Conservation (phyloP, 1,140 invertebrate species). For the Drosophila yakuba region DNA sequence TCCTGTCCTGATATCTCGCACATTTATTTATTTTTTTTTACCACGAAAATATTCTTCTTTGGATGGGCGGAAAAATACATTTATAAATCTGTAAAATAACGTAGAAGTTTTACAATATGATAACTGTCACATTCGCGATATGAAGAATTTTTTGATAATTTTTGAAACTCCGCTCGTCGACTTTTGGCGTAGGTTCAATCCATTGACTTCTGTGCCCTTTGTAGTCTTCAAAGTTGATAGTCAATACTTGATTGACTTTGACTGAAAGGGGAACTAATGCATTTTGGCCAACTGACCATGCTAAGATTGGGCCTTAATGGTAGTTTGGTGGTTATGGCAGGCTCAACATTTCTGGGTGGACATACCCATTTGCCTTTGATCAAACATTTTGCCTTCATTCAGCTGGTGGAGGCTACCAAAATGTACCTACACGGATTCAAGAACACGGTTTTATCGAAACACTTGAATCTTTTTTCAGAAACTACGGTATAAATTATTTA, state of each 20-base stretch:
- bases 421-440: too few relatives aligned
- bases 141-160: too few relatives aligned
- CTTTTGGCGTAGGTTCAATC: neutral
- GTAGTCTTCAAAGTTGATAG: too few relatives aligned
- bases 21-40: slow-evolving; percentile 55
- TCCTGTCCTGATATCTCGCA: slow-evolving; percentile 40
- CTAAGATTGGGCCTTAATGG: neutral
- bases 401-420: too few relatives aligned
- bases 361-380: neutral
- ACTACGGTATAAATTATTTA: neutral
- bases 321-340: neutral
- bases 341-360: neutral
- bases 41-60: slow-evolving; percentile 15
- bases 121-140: slow-evolving; percentile 49
- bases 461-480: too few relatives aligned
- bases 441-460: too few relatives aligned
- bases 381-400: neutral
- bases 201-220: neutral
- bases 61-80: neutral
- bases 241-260: neutral
- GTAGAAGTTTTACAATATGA: slow-evolving; percentile 61
- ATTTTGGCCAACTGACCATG: neutral
- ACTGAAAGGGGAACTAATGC: neutral
- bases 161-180: too few relatives aligned
- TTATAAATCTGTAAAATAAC: slow-evolving; percentile 20